phyloP scores from a whole-genome alignment of 1,140 invertebrate species.

The Bacillus rossius region DNA sequence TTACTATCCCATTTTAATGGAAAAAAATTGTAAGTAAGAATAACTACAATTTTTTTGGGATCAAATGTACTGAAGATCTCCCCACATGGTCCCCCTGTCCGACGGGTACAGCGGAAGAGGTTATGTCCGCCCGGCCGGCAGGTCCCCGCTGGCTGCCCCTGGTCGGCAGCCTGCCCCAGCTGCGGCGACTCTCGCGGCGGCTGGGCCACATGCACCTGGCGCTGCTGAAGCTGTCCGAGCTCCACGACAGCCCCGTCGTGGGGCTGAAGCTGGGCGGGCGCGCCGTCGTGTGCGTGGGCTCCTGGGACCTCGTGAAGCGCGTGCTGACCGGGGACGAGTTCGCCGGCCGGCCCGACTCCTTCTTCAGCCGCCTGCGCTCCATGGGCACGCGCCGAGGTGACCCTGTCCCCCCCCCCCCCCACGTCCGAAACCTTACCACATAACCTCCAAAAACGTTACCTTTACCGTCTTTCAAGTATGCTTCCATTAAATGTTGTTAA shows the following conservation, averaged over 20 bases:
- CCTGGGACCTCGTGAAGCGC: constrained; percentile 49
- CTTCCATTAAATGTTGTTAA: background rate
- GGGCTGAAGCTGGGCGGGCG: constrained; percentile 59
- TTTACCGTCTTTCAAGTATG: background rate
- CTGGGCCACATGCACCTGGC: constrained; percentile 53
- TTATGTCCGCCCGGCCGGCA: constrained; percentile 33
- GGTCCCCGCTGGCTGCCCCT: constrained; percentile 64
- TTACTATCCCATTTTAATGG: too few relatives aligned
- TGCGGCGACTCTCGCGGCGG: constrained; percentile 48
- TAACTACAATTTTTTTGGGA: too few relatives aligned
- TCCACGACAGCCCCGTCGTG: constrained; percentile 56
- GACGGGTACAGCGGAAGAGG: too few relatives aligned
- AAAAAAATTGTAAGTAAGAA: too few relatives aligned
- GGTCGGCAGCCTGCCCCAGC: constrained; percentile 53
- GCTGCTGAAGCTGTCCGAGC: constrained; percentile 48
- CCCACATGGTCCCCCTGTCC: too few relatives aligned
- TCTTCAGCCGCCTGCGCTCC: constrained; percentile 61
- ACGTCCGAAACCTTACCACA: background rate
- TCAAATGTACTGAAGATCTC: too few relatives aligned
- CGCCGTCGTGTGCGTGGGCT: constrained; percentile 54
- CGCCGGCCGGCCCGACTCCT: constrained; percentile 65
- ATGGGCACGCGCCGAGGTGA: constrained; percentile 59
- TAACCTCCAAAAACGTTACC: background rate
- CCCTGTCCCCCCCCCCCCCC: background rate
- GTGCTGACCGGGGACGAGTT: constrained; percentile 59